A percentile compares a stretch with the other conserved stretches of the same genome.
phyloP scores from a whole-genome alignment of 1,140 invertebrate species.

The Trinorchestia longiramus region DNA sequence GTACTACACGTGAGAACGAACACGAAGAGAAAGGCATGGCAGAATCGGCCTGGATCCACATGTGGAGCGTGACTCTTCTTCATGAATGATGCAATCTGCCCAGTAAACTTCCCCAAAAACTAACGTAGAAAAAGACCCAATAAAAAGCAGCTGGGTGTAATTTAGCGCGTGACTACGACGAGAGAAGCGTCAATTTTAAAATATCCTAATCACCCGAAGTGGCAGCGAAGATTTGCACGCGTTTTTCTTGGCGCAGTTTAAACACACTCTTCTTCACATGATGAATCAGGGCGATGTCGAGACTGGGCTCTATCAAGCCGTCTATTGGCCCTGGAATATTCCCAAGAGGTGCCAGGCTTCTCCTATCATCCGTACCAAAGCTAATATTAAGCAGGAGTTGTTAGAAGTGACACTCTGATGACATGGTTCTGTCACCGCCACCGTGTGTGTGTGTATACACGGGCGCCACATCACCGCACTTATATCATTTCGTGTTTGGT shows the following conservation, averaged over 20 bases:
- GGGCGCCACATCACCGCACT: neutral
- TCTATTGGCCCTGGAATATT: neutral
- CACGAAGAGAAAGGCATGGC: neutral
- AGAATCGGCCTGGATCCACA: neutral
- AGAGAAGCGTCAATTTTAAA: slow-evolving; percentile 51
- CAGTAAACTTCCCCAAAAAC: slow-evolving; percentile 16
- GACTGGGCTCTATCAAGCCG: neutral
- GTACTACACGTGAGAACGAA: neutral
- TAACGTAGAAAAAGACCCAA: neutral
- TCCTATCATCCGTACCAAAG: neutral
- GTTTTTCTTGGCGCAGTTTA: slow-evolving; percentile 23
- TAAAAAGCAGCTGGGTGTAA: slow-evolving; percentile 31
- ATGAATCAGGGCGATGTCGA: slow-evolving; percentile 12
- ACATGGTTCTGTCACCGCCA: neutral
- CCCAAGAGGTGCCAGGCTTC: neutral
- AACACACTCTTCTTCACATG: slow-evolving; percentile 32
- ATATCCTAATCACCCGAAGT: slow-evolving; percentile 52
- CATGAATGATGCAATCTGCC: slow-evolving; percentile 1
- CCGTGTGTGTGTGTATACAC: neutral
- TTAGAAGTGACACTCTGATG: slow-evolving; percentile 18
- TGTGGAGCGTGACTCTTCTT: neutral
- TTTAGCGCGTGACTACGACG: slow-evolving; percentile 35
- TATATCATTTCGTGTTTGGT: neutral
- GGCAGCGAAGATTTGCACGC: slow-evolving; percentile 40
- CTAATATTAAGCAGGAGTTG: slow-evolving; percentile 16